These are phyloP conservation scores for Calypte anna DNA, from an alignment of 2,113 vertebrate genomes.

Conservation along the genomic window DNA sequence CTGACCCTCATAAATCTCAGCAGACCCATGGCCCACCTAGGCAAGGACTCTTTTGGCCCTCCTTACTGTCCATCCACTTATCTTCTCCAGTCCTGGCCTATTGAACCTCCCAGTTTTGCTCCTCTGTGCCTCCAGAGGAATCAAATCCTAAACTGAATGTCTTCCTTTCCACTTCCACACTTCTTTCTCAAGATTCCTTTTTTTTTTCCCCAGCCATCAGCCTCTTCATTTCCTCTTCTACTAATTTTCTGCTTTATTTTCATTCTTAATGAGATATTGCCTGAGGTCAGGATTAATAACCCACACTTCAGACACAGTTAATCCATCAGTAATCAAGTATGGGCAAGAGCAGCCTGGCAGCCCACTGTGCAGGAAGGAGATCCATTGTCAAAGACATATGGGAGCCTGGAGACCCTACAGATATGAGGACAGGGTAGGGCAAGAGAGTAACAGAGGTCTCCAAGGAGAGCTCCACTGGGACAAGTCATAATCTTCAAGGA, in stretches of 20 bases:
- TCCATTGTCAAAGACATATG: rapidly evolving
- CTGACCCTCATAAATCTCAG: background rate
- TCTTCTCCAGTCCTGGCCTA: background rate
- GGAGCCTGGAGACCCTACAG: background rate
- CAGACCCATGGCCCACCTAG: background rate
- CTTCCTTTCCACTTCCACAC: rapidly evolving
- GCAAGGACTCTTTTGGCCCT: background rate
- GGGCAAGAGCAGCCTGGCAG: background rate
- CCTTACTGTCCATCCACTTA: background rate
- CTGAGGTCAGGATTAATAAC: constrained; percentile 7
- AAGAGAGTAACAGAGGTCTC: background rate
- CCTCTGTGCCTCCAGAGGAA: background rate
- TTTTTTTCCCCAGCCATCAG: background rate
- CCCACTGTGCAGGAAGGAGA: background rate
- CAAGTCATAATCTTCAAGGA: no score
- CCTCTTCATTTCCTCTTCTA: background rate
- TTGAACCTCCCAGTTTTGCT: background rate
- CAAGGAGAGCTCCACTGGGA: background rate
- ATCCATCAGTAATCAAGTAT: background rate
- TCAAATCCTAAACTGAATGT: background rate
- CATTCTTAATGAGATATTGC: background rate
- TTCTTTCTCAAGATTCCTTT: background rate
- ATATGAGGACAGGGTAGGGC: background rate
- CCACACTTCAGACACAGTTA: background rate
- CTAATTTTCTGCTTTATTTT: constrained; percentile 7